phyloP scores from a whole-genome alignment of 2,888 invertebrate genomes.

The Leptopterna dolabrata region DNA sequence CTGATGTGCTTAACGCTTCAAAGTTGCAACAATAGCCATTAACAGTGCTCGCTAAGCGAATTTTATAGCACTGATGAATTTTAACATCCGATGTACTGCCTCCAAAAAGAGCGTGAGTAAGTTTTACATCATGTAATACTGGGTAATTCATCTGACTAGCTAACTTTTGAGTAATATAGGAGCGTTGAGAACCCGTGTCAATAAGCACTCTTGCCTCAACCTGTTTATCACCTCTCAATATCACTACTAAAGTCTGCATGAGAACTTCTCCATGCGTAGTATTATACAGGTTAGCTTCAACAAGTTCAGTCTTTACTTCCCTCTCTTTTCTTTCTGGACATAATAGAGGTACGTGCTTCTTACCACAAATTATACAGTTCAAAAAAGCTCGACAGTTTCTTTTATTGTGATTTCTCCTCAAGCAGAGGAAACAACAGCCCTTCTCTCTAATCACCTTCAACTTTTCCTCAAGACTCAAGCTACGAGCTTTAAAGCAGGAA shows the following conservation, averaged over 20 bases:
- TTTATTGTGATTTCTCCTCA: neutral
- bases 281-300: neutral
- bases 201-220: neutral
- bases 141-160: neutral
- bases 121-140: neutral
- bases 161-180: neutral
- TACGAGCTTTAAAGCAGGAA: neutral
- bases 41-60: constrained; percentile 38
- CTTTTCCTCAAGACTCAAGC: neutral
- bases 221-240: neutral
- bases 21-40: neutral
- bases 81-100: neutral
- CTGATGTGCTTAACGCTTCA: neutral
- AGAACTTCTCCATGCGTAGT: neutral
- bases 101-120: constrained; percentile 13
- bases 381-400: neutral
- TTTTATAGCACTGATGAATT: neutral
- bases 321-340: neutral
- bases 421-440: neutral
- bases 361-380: neutral
- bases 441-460: neutral
- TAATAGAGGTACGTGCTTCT: neutral
- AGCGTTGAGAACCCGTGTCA: constrained; percentile 18
- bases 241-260: neutral
- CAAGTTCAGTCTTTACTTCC: neutral